Evolutionary conservation across 2,113 vertebrate genomes (phyloP).

Genomic region (Trachemys scripta): DNA sequence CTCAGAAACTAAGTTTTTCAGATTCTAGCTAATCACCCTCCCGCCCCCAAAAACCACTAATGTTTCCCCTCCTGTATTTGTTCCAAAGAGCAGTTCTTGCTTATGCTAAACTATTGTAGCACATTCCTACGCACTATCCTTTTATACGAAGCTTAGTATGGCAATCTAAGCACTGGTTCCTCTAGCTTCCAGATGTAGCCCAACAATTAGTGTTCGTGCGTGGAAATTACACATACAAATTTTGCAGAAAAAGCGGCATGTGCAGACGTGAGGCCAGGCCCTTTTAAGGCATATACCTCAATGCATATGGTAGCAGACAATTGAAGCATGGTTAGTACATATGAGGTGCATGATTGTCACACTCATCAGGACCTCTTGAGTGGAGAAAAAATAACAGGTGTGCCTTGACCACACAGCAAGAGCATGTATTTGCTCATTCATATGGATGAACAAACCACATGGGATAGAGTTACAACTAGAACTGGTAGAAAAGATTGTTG

Average conservation of each 20-base stretch:
- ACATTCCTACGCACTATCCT: background rate
- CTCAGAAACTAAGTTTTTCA: background rate
- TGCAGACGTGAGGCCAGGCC: background rate
- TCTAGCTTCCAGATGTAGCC: conserved; percentile 1
- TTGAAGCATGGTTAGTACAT: background rate
- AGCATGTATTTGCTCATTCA: background rate
- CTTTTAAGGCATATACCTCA: background rate
- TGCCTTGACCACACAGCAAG: background rate
- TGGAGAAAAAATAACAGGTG: background rate
- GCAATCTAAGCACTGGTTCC: background rate
- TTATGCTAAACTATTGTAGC: background rate
- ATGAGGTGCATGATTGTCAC: background rate
- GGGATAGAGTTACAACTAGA: rapidly evolving
- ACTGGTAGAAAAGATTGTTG: no score
- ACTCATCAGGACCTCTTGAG: rapidly evolving
- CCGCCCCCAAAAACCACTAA: background rate
- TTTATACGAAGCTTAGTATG: background rate
- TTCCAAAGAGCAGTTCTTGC: background rate
- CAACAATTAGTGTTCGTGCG: background rate
- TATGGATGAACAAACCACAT: background rate
- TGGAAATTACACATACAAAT: background rate
- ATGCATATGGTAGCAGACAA: background rate
- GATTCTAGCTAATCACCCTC: background rate
- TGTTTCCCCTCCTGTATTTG: background rate
- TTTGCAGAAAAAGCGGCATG: background rate